Percentiles rank a stretch among this genome's conserved stretches.
Evolutionary conservation across 2,113 vertebrate genomes (phyloP).

Genomic region (Megaceryle torquata): DNA sequence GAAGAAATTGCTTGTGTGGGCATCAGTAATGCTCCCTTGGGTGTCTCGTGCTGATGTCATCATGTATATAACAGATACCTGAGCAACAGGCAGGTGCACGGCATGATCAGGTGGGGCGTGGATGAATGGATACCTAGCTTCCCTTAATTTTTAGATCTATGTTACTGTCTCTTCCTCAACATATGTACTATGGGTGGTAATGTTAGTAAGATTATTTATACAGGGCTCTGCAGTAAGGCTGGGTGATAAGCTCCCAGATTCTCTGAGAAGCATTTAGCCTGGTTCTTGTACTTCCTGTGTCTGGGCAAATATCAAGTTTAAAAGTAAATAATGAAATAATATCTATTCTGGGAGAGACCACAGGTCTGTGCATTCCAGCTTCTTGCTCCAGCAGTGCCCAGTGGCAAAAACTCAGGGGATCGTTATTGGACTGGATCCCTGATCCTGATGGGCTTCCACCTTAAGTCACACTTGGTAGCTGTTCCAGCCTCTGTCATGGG

Average conservation of each 20-base stretch:
- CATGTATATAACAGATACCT: neutral
- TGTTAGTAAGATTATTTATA: neutral
- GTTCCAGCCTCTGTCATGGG: neutral
- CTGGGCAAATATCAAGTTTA: neutral
- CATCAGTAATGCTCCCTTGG: neutral
- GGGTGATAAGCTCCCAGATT: neutral
- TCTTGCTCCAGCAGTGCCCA: neutral
- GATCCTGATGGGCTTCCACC: neutral
- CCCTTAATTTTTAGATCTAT: neutral
- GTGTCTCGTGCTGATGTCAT: neutral
- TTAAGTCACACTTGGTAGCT: rapidly evolving
- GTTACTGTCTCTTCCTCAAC: neutral
- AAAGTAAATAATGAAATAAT: neutral
- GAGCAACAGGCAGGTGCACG: neutral
- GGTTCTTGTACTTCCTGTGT: neutral
- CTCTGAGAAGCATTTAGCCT: neutral
- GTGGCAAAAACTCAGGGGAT: neutral
- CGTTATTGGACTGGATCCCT: neutral
- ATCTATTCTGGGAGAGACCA: neutral
- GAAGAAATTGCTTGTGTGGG: neutral
- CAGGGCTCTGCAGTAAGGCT: neutral
- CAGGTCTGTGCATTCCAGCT: neutral
- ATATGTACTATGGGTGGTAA: neutral
- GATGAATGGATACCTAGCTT: neutral
- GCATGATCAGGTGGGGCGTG: neutral